Base-by-base conservation (phyloP, 2,113 vertebrate genomes). In the Scartelaos histophorus region DNA sequence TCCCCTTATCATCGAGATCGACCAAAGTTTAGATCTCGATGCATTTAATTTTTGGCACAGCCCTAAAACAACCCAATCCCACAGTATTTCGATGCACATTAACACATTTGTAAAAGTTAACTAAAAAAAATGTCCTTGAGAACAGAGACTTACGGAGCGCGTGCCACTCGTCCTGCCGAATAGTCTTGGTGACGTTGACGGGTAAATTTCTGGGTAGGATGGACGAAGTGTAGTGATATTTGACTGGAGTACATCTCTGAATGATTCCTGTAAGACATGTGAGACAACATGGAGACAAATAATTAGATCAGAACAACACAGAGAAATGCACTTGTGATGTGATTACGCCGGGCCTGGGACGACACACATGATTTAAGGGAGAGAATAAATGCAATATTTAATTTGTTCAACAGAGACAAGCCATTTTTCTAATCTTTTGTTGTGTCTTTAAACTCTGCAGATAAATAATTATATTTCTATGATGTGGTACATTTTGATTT, bases 121-220 rank as follows among this genome's bases (percentile, higher is more conserved):
- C 19, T 51, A 60, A 25, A 60, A 24, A 13, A 6, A n/a, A n/a
- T n/a, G n/a, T 13, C 22, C 24, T 15, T 61, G 16, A 13, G 7
- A 22, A 19, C 16, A 17, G 17, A 43, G 78, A 95, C 96, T 97
- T 90, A 97, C 96, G 95, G 64, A 97, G 94, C 0, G 96, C 95
- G 0, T 97, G 95, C 95, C 96, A 97, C 80, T 97, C 96, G 15
- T 97, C 96, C 88, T 97, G 96, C 13, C 95, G 94, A 86, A 97
- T 97, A 80, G 95, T 96, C 92, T 96, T 96, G 49, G 95, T 96
- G 87, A 97, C 94, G 89, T 97, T 96, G 87, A 95, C 43, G 17
- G 96, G 94, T 53, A 97, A 85, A 87, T 97, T 95, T 78, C 93
- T 90, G 54, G 96, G 96, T 75, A 97, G 93, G 65, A 95, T 93